Evolutionary conservation across 2,113 vertebrate species (phyloP).

Genomic region (Colinus virginianus): DNA sequence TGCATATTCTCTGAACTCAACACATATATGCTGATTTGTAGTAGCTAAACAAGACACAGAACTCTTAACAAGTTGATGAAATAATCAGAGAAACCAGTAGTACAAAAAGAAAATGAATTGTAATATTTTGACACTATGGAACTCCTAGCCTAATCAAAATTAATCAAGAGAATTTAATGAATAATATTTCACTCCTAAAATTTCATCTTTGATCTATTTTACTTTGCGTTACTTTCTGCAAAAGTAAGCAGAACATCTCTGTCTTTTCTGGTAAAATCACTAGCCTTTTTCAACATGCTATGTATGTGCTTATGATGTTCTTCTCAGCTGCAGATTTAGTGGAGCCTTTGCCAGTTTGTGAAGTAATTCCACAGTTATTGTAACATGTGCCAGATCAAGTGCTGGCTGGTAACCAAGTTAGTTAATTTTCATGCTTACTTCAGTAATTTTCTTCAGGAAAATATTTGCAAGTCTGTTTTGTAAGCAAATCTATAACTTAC

Average conservation of each 20-base stretch:
- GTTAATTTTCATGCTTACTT: background rate
- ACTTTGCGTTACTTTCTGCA: background rate
- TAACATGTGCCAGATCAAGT: background rate
- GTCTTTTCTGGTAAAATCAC: background rate
- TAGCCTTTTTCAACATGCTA: background rate
- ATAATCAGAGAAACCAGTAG: background rate
- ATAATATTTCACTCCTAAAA: background rate
- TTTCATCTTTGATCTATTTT: background rate
- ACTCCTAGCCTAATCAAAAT: background rate
- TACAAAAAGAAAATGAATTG: background rate
- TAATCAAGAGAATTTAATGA: background rate
- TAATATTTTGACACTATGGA: background rate
- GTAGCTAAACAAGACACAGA: background rate
- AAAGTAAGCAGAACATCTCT: background rate
- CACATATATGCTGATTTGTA: background rate
- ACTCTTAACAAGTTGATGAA: background rate
- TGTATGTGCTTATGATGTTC: background rate
- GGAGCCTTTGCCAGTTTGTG: background rate
- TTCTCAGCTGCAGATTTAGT: background rate
- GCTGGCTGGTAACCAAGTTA: background rate
- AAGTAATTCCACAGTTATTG: background rate
- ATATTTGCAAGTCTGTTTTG: background rate
- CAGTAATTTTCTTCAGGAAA: background rate
- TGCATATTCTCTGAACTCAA: background rate
- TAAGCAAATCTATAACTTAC: background rate